These are phyloP conservation scores for Laspeyria flexula DNA, from an alignment of 2,888 invertebrate genomes.

Conservation along the genomic window DNA sequence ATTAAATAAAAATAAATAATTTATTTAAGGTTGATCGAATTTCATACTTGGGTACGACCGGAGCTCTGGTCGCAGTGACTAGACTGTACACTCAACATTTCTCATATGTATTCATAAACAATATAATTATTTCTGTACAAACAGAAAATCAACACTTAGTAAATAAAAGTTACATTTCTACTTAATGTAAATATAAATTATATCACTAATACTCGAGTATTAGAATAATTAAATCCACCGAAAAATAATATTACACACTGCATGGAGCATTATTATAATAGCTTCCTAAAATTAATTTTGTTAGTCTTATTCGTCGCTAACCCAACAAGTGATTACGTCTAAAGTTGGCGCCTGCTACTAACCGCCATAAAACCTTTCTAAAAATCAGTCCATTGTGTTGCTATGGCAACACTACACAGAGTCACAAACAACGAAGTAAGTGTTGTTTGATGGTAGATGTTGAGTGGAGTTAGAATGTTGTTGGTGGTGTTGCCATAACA, in stretches of 20 bases:
- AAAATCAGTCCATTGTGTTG: constrained; percentile 49
- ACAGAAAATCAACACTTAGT: constrained; percentile 84
- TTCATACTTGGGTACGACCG: constrained; percentile 71
- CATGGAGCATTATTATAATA: constrained; percentile 72
- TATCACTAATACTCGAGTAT: constrained; percentile 85
- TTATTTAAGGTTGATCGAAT: constrained; percentile 79
- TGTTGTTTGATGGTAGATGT: constrained; percentile 22
- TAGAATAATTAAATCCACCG: constrained; percentile 82
- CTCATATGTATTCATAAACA: constrained; percentile 78
- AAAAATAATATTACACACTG: constrained; percentile 81
- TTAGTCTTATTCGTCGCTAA: constrained; percentile 80
- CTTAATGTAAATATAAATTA: constrained; percentile 82
- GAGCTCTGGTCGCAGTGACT: constrained; percentile 83
- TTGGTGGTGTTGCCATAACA: constrained; percentile 39
- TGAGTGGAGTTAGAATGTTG: constrained; percentile 13
- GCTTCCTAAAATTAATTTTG: constrained; percentile 76
- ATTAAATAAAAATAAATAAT: constrained; percentile 83
- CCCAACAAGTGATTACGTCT: constrained; percentile 62
- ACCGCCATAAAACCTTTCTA: constrained; percentile 54
- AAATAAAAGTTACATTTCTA: constrained; percentile 78
- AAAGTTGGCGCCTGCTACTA: constrained; percentile 58
- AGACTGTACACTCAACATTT: constrained; percentile 85
- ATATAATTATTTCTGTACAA: constrained; percentile 80
- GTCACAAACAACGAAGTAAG: constrained; percentile 30
- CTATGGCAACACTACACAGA: constrained; percentile 25